phyloP scores from a whole-genome alignment of 2,113 vertebrate genomes.

The Cichladusa arquata region DNA sequence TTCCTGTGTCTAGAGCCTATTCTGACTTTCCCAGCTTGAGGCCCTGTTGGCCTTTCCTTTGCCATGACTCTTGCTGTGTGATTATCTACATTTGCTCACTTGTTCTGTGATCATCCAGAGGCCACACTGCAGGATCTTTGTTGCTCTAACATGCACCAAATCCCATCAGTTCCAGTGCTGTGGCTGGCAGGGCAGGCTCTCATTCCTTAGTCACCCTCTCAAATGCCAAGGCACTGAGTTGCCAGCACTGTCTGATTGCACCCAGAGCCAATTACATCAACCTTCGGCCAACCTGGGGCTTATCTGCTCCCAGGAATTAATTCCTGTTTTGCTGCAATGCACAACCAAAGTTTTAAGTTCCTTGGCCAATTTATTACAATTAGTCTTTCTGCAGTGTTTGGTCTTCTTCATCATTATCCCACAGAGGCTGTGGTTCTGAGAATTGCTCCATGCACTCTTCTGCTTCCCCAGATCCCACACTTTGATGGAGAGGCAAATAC shows the following conservation, averaged over 20 bases:
- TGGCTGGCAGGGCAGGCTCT: conserved; percentile 27
- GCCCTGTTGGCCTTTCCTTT: background rate
- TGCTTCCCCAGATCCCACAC: background rate
- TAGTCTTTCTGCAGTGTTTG: background rate
- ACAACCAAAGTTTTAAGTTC: conserved; percentile 30
- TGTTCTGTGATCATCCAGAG: conserved; percentile 22
- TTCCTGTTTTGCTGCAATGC: conserved; percentile 46
- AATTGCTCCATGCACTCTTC: background rate
- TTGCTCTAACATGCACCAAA: conserved; percentile 14
- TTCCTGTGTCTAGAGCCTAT: background rate
- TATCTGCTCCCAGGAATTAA: conserved; percentile 54
- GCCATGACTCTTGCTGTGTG: background rate
- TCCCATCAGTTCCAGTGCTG: conserved; percentile 43
- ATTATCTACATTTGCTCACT: conserved; percentile 35
- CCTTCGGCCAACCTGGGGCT: conserved; percentile 43
- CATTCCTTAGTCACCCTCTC: background rate
- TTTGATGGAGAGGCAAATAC: background rate
- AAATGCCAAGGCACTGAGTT: conserved; percentile 23
- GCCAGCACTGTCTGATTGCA: background rate
- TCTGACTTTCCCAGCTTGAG: background rate
- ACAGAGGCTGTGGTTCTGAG: background rate
- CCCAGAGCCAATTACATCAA: conserved; percentile 50
- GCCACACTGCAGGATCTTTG: background rate
- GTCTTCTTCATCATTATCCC: background rate
- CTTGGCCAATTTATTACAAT: conserved; percentile 45